phyloP scores from a whole-genome alignment of 2,797 vertebrate genomes.

The Sebastes goodei region DNA sequence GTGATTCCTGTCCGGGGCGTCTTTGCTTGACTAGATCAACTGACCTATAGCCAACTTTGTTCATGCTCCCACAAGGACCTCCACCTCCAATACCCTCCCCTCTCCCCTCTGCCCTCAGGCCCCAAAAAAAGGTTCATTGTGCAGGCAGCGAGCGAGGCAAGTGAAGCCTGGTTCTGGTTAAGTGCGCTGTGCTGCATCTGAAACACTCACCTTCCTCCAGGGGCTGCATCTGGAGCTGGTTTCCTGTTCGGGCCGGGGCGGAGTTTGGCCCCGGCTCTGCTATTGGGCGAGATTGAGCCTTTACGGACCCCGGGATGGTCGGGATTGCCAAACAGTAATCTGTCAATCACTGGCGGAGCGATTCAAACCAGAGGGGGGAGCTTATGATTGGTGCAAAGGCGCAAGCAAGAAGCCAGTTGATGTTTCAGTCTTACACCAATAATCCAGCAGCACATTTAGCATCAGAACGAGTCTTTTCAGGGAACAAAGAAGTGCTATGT shows the following conservation, averaged over 20 bases:
- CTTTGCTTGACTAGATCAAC: constrained; percentile 42
- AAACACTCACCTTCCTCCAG: constrained; percentile 84
- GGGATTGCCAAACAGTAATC: constrained; percentile 71
- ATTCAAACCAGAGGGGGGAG: constrained; percentile 65
- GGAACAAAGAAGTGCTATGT: constrained; percentile 46
- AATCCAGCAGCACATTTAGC: constrained; percentile 18
- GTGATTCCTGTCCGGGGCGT: constrained; percentile 47
- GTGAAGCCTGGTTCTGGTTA: constrained; percentile 78
- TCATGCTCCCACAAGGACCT: constrained; percentile 53
- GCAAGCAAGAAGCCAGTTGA: constrained; percentile 3
- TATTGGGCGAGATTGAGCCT: constrained; percentile 77
- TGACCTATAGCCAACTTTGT: constrained; percentile 67
- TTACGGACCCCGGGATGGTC: constrained; percentile 68
- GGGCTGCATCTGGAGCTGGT: constrained; percentile 86
- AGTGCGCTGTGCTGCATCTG: constrained; percentile 71
- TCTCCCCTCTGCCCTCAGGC: constrained; percentile 40
- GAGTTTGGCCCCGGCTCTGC: constrained; percentile 67
- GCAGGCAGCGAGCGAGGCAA: constrained; percentile 61
- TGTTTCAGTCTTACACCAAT: constrained; percentile 10
- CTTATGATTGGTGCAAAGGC: constrained; percentile 48
- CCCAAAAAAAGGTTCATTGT: constrained; percentile 79
- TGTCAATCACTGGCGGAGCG: constrained; percentile 71
- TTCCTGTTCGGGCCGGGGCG: constrained; percentile 82
- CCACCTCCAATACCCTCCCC: constrained; percentile 15
- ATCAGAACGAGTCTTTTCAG: constrained; percentile 22